Conservation (phyloP, 2,797 vertebrate genomes). For the Stomatorhinus walkeri region DNA sequence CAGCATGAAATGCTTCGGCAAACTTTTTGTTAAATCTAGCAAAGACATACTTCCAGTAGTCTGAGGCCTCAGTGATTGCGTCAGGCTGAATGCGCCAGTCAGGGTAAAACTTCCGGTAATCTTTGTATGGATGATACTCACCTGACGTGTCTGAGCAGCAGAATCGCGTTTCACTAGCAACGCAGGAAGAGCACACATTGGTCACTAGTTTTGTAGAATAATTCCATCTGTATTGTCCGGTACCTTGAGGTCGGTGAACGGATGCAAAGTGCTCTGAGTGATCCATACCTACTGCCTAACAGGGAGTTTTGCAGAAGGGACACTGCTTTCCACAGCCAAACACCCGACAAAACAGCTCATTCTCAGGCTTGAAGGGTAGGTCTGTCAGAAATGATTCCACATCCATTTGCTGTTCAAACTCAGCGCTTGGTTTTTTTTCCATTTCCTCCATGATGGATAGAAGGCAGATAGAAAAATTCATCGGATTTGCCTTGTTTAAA, state of each 20-base stretch:
- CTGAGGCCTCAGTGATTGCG: slow-evolving; percentile 42
- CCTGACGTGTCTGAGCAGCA: fast-evolving
- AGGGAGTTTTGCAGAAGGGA: slow-evolving; percentile 51
- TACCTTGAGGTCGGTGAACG: slow-evolving; percentile 43
- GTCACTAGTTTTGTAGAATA: fast-evolving
- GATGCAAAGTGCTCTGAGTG: slow-evolving; percentile 43
- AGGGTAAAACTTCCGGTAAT: slow-evolving; percentile 36
- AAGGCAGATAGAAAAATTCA: slow-evolving; percentile 43
- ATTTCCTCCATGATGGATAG: slow-evolving; percentile 31
- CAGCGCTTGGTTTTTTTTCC: slow-evolving; percentile 6
- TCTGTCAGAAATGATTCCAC: not conserved
- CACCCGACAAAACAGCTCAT: slow-evolving; percentile 44
- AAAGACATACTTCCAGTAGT: slow-evolving; percentile 65
- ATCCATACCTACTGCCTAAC: slow-evolving; percentile 42
- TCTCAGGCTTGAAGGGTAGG: slow-evolving; percentile 40
- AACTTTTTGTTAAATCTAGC: slow-evolving; percentile 42
- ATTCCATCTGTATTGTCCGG: fast-evolving
- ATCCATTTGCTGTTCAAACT: not conserved
- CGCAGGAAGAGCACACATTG: slow-evolving; percentile 39
- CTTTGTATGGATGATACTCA: slow-evolving; percentile 33
- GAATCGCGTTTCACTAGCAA: slow-evolving; percentile 17
- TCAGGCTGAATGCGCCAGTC: slow-evolving; percentile 57
- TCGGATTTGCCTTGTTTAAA: slow-evolving; percentile 39
- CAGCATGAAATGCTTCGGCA: slow-evolving; percentile 31
- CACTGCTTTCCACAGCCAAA: slow-evolving; percentile 56